phyloP scores from a whole-genome alignment of 2,113 vertebrate genomes.

The Marmota flaviventris region DNA sequence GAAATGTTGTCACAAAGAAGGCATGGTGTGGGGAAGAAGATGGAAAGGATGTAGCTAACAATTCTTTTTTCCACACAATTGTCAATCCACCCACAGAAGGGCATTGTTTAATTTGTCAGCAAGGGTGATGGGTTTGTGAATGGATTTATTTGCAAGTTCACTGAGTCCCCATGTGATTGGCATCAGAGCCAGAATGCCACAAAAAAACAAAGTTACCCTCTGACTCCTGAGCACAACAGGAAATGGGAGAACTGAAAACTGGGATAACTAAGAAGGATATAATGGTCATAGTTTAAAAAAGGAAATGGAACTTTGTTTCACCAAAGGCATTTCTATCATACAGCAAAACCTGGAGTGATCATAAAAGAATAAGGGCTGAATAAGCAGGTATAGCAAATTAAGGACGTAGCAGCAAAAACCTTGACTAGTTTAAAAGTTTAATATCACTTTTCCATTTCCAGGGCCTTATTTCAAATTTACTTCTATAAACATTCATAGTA shows the following conservation, averaged over 20 bases:
- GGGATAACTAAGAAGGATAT: neutral
- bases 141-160: conserved; percentile 57
- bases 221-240: neutral
- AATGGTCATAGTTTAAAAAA: neutral
- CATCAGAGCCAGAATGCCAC: neutral
- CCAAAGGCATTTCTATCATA: neutral
- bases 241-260: neutral
- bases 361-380: neutral
- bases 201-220: conserved; percentile 34
- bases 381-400: neutral
- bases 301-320: neutral
- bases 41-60: neutral
- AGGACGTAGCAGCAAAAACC: neutral
- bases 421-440: neutral
- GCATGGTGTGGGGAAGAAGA: neutral
- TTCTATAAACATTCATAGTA: neutral
- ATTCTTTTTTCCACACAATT: neutral
- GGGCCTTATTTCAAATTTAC: neutral
- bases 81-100: conserved; percentile 37
- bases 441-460: neutral
- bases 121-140: conserved; percentile 59
- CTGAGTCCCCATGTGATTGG: conserved; percentile 34
- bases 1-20: neutral
- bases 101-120: conserved; percentile 46
- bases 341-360: neutral